Base-by-base conservation (phyloP, 2,113 vertebrate species). In the Pelusios castaneus region DNA sequence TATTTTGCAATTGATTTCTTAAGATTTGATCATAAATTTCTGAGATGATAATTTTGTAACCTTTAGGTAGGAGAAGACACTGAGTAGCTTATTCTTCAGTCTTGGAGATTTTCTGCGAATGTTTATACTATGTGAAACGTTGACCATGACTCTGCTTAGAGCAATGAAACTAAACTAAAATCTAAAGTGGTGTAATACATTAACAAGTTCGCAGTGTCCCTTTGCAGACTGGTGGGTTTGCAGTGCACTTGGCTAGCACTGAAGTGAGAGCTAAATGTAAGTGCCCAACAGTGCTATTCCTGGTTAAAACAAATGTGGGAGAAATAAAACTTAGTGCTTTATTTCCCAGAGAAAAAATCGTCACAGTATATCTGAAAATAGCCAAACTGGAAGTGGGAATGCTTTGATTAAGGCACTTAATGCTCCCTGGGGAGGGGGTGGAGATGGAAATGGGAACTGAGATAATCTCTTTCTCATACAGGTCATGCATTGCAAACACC, bases 161-260 rank as follows among this genome's bases (percentile, higher is more conserved):
- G 70, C 70, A 91, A 27, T 92, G 60, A 91, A 76, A 70, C 90
- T 84, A 34, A 77, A 86, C 67, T 77, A 70, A 54, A 95, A 38
- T 87, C 51, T 77, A 4, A 84, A 67, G 47, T 93, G 29, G 92
- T 24, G 92, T 77, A 92, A 89, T 82, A 79, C 9, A 10, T 21
- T 91, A n/a, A 3, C 49, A 21, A 73, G 31, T 49, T 63, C 92
- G 94, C 89, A 73, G 84, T 92, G 87, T 84, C 89, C 10, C 89
- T 88, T 89, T 41, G 63, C 63, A 80, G 89, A 47, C 17, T 56
- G 54, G 29, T 67, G 34, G 2, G 22, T 8, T 89, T 96, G 27
- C 77, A 82, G 51, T 31, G 11, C 51, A 52, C 87, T 87, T 21
- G n/a, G 19, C 22, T 5, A 29, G 51, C 52, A 45, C 13, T 24